These are phyloP conservation scores for Apteryx owenii DNA, from an alignment of 2,113 vertebrate genomes.

Conservation along the genomic window DNA sequence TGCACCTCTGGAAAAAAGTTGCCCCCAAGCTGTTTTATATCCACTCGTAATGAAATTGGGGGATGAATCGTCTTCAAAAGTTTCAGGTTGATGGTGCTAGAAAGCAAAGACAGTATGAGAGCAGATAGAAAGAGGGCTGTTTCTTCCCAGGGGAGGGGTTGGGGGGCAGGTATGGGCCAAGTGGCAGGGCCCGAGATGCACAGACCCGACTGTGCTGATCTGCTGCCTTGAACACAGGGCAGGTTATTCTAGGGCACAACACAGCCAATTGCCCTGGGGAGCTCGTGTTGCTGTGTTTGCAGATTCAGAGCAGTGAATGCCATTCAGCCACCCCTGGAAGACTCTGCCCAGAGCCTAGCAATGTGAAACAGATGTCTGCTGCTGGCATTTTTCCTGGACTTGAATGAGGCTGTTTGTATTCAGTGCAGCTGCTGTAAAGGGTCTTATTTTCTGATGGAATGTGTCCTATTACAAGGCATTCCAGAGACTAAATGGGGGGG, in stretches of 20 bases:
- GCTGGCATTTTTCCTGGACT: conserved; percentile 11
- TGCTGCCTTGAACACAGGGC: accelerated
- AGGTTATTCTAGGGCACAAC: not conserved
- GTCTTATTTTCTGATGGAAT: not conserved
- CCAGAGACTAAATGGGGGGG: not conserved
- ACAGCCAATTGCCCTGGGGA: not conserved
- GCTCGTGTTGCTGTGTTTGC: not conserved
- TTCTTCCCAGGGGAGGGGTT: not conserved
- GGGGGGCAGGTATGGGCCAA: accelerated
- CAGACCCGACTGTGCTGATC: accelerated
- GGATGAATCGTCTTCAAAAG: not conserved
- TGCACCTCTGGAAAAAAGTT: not conserved
- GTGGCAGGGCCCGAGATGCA: accelerated
- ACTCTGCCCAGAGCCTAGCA: not conserved
- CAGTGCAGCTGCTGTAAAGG: not conserved
- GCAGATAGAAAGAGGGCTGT: not conserved
- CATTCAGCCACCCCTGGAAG: not conserved
- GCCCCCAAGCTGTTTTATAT: not conserved
- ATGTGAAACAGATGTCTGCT: not conserved
- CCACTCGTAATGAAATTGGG: not conserved
- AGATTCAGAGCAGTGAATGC: not conserved
- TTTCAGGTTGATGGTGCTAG: not conserved
- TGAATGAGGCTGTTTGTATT: not conserved
- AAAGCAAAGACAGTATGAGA: not conserved
- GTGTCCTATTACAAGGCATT: not conserved